Percentiles rank a stretch among this genome's conserved stretches.
Evolutionary conservation across 2,888 invertebrate genomes (phyloP).

Genomic region (Sthenelais limicola): DNA sequence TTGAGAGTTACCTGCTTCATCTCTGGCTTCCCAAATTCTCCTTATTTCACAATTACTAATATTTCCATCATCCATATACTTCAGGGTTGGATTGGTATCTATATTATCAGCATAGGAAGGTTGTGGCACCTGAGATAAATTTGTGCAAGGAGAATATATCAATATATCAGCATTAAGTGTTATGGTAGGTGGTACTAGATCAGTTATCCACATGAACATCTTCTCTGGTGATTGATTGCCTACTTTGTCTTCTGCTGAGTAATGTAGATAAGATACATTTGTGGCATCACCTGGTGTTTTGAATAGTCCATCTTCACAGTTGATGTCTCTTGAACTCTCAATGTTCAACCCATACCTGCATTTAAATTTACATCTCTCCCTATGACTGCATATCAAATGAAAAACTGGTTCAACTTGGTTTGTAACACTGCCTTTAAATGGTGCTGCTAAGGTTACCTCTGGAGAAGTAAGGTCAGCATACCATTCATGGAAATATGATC

Average conservation of each 20-base stretch:
- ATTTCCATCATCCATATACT: background rate
- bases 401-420: background rate
- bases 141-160: too few relatives aligned
- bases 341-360: background rate
- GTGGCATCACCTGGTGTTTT: background rate
- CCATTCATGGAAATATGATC: background rate
- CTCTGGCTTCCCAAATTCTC: background rate
- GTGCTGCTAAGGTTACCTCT: background rate
- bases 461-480: conserved; percentile 9
- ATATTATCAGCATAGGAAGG: background rate
- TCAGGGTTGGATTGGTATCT: background rate
- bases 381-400: background rate
- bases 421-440: background rate
- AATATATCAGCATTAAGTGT: too few relatives aligned
- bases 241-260: conserved; percentile 7
- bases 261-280: too few relatives aligned
- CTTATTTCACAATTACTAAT: background rate
- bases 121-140: too few relatives aligned
- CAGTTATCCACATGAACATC: conserved; percentile 1
- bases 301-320: background rate
- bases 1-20: background rate
- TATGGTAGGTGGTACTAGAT: background rate
- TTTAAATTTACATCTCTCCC: background rate
- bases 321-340: too few relatives aligned
- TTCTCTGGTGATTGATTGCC: background rate